Evolutionary conservation across 2,888 invertebrate species (phyloP).

Genomic region (Pammene aurita): DNA sequence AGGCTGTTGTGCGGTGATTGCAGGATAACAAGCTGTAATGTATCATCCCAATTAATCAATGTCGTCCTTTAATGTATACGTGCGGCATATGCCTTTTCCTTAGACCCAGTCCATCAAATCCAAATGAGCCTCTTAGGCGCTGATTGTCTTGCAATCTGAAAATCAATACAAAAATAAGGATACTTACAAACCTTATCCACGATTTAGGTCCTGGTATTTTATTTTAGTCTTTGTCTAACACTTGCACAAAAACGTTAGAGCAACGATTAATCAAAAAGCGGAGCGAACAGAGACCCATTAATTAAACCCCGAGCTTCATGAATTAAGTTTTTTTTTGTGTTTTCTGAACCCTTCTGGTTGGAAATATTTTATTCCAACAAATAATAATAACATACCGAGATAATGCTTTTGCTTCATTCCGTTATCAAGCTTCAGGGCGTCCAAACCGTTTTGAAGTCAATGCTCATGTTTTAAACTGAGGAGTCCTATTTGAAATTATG

Average conservation of each 20-base stretch:
- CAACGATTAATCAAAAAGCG: constrained; percentile 38
- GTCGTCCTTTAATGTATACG: background rate
- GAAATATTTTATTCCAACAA: constrained; percentile 29
- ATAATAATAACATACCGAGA: constrained; percentile 23
- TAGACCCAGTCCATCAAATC: background rate
- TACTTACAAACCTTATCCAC: background rate
- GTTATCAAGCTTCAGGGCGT: background rate
- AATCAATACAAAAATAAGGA: background rate
- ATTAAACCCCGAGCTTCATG: constrained; percentile 37
- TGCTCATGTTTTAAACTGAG: constrained; percentile 22
- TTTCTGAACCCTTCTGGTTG: constrained; percentile 31
- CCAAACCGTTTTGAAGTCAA: background rate
- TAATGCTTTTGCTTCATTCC: background rate
- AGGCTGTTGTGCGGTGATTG: background rate
- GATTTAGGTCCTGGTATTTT: background rate
- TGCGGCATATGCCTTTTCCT: background rate
- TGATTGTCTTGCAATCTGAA: background rate
- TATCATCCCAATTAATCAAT: background rate
- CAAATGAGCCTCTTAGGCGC: background rate
- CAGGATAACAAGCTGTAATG: background rate
- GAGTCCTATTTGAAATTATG: constrained; percentile 2
- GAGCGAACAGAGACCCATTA: constrained; percentile 41
- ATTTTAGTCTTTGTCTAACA: constrained; percentile 25
- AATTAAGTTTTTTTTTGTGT: constrained; percentile 35
- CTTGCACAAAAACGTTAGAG: constrained; percentile 36